phyloP scores from a whole-genome alignment of 37 sponge, comb jelly and placozoan species.

The Amphimedon queenslandica region DNA sequence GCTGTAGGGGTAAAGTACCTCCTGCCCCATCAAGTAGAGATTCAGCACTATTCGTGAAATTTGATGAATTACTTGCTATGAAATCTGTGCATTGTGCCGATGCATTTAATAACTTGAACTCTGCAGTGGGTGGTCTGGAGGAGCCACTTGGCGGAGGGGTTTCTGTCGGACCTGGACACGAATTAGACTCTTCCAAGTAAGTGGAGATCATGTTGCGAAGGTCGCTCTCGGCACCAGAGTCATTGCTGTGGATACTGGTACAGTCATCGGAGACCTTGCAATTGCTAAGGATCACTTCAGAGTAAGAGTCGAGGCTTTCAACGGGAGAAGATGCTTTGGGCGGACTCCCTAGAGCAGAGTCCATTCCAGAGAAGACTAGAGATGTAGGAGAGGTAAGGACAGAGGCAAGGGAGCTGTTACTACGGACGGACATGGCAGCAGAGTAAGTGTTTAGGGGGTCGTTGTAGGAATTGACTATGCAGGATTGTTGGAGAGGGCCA shows the following conservation, averaged over 20 bases:
- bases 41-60: conserved; percentile 17
- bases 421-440: not conserved
- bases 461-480: not conserved
- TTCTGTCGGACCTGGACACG: not conserved
- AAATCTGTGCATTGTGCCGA: conserved; percentile 35
- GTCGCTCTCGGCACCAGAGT: conserved; percentile 41
- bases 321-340: conserved; percentile 39
- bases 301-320: conserved; percentile 51
- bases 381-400: conserved; percentile 1
- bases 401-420: not conserved
- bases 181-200: conserved; percentile 35
- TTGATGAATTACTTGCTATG: not conserved
- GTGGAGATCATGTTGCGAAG: conserved; percentile 60
- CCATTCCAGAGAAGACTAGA: not conserved
- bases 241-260: conserved; percentile 23
- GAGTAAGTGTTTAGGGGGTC: not conserved
- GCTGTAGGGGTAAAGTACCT: conserved; percentile 41
- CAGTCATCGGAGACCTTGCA: conserved; percentile 32
- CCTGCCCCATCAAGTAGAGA: conserved; percentile 24
- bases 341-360: conserved; percentile 34
- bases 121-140: conserved; percentile 16
- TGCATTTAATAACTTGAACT: conserved; percentile 30
- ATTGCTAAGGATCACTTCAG: conserved; percentile 29
- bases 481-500: not conserved
- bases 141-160: not conserved